phyloP scores from a whole-genome alignment of 2,797 vertebrate genomes.

The Anas georgica region DNA sequence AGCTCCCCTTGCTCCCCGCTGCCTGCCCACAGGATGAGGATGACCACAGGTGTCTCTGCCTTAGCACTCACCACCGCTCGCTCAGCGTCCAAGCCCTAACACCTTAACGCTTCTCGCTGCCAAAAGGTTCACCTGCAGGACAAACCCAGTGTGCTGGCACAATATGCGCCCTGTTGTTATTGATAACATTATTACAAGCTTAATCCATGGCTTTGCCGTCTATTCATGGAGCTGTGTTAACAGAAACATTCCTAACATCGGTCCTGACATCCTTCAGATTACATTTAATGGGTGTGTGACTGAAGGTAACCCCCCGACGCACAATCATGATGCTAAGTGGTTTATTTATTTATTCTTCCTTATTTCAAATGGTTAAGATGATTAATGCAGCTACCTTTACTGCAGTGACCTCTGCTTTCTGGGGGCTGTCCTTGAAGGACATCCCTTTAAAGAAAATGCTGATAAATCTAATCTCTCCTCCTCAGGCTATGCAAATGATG shows the following conservation, averaged over 20 bases:
- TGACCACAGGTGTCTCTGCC: not conserved
- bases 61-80: not conserved
- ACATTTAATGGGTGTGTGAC: conserved; percentile 72
- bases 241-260: conserved; percentile 42
- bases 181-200: conserved; percentile 18
- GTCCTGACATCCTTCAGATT: conserved; percentile 74
- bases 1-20: not conserved
- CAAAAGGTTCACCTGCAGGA: not conserved
- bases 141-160: not conserved
- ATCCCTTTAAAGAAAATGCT: conserved; percentile 73
- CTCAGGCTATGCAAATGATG: conserved; percentile 64
- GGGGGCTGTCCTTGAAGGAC: conserved; percentile 78
- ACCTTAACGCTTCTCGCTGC: not conserved
- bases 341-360: conserved; percentile 82
- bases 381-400: conserved; percentile 80
- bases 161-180: not conserved
- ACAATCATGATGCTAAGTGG: conserved; percentile 72
- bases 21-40: not conserved
- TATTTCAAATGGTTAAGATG: conserved; percentile 71
- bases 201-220: conserved; percentile 11
- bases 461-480: conserved; percentile 76
- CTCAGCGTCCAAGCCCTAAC: not conserved
- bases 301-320: conserved; percentile 67
- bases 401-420: conserved; percentile 70
- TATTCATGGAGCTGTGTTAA: not conserved